phyloP scores from a whole-genome alignment of 35 echinoderm and acorn worm genomes.

The Apostichopus parvimensis region DNA sequence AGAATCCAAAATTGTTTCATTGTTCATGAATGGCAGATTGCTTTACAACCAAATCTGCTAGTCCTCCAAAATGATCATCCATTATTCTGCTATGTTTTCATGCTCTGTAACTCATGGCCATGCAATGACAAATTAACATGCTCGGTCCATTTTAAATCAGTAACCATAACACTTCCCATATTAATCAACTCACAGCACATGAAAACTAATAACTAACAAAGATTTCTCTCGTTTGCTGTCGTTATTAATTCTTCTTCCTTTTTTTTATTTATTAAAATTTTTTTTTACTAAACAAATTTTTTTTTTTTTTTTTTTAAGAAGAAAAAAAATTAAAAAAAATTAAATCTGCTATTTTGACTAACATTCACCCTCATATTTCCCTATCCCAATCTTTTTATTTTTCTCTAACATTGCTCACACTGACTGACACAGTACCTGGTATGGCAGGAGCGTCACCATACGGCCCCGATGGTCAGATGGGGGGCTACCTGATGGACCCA shows the following conservation, averaged over 20 bases:
- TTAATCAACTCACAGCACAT: too few relatives aligned
- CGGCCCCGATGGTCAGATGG: slow-evolving; percentile 62
- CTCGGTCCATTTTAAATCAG: too few relatives aligned
- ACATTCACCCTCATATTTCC: slow-evolving; percentile 10
- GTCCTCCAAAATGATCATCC: too few relatives aligned
- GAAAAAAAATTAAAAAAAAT: too few relatives aligned
- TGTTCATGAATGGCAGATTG: too few relatives aligned
- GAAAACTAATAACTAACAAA: neutral
- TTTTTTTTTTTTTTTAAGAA: neutral
- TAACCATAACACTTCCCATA: too few relatives aligned
- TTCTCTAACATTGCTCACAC: slow-evolving; percentile 51
- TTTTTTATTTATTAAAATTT: neutral
- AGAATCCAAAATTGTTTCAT: too few relatives aligned
- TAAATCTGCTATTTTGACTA: neutral
- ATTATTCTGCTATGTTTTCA: too few relatives aligned
- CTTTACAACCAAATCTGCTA: too few relatives aligned
- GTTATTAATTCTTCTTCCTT: neutral
- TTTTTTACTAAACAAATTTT: neutral
- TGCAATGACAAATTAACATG: too few relatives aligned
- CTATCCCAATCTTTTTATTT: slow-evolving; percentile 16
- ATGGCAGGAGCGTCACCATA: slow-evolving; percentile 61
- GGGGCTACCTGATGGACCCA: slow-evolving; percentile 67
- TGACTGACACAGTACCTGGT: slow-evolving; percentile 54
- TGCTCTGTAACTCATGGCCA: too few relatives aligned
- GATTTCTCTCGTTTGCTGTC: neutral